These are phyloP conservation scores for Aptenodytes forsteri DNA, from an alignment of 2,113 vertebrate species.

Conservation along the genomic window DNA sequence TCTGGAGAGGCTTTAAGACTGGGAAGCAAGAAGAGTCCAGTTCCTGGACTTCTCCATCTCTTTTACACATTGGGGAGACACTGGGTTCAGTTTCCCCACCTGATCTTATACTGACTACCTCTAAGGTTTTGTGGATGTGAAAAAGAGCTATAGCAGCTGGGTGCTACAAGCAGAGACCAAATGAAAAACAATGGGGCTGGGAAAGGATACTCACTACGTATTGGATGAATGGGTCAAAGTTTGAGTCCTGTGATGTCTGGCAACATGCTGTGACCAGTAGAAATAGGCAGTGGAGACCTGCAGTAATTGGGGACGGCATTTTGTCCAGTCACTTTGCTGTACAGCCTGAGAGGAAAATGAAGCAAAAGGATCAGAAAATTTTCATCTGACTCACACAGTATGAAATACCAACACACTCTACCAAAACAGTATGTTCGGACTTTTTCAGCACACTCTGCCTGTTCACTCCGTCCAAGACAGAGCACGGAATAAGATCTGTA, in stretches of 20 bases:
- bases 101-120: not conserved
- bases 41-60: not conserved
- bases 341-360: slow-evolving; percentile 52
- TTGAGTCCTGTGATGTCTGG: not conserved
- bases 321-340: not conserved
- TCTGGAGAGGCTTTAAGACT: not conserved
- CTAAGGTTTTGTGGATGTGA: not conserved
- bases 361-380: not conserved
- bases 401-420: not conserved
- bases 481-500: not conserved
- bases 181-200: not conserved
- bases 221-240: not conserved
- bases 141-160: not conserved
- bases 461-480: not conserved
- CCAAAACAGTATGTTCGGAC: not conserved
- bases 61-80: not conserved
- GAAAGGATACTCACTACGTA: slow-evolving; percentile 68
- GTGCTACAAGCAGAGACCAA: not conserved
- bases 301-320: slow-evolving; percentile 32
- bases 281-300: slow-evolving; percentile 30
- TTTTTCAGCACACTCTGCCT: not conserved
- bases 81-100: not conserved
- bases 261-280: slow-evolving; percentile 33
- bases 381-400: not conserved
- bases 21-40: not conserved